Percentiles rank a stretch among this genome's conserved stretches.
These are phyloP conservation scores for Bagarius yarrelli DNA, from an alignment of 2,113 vertebrate genomes.

Conservation along the genomic window DNA sequence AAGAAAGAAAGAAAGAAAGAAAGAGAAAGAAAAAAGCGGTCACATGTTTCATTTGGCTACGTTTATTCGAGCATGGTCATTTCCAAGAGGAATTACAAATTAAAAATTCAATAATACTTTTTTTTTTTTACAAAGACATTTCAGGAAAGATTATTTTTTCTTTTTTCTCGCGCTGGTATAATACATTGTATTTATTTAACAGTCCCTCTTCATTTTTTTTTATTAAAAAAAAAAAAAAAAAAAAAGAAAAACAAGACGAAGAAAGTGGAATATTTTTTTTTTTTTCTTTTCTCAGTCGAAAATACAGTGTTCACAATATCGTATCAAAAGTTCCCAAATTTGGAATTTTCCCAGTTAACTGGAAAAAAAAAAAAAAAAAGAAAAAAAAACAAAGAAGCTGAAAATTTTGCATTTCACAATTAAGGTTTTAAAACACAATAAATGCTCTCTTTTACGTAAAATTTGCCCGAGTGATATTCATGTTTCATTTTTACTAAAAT, in stretches of 20 bases:
- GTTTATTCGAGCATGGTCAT: slow-evolving; percentile 99
- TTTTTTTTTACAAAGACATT: slow-evolving; percentile 96
- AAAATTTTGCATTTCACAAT: slow-evolving; percentile 99
- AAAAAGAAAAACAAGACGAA: slow-evolving; percentile 86
- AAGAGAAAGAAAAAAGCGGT: too few species aligned
- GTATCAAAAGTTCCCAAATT: slow-evolving; percentile 99
- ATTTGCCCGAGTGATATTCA: slow-evolving; percentile 99
- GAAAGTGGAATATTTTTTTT: slow-evolving; percentile 97
- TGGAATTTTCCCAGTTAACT: slow-evolving; percentile 95
- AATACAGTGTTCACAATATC: slow-evolving; percentile 99
- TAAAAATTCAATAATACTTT: slow-evolving; percentile 99
- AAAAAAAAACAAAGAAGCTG: slow-evolving; percentile 91
- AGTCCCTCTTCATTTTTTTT: slow-evolving; percentile 96
- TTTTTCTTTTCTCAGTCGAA: slow-evolving; percentile 96
- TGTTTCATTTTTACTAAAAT: slow-evolving; percentile 99
- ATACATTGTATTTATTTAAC: slow-evolving; percentile 99
- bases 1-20: too few species aligned
- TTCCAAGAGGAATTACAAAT: slow-evolving; percentile 99
- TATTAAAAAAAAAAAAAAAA: slow-evolving; percentile 56
- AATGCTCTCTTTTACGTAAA: slow-evolving; percentile 99
- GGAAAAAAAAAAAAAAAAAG: slow-evolving; percentile 97
- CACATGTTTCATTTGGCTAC: slow-evolving; percentile 91
- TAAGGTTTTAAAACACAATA: slow-evolving; percentile 99
- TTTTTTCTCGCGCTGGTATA: slow-evolving; percentile 94
- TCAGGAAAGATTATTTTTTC: slow-evolving; percentile 95